A percentile compares a stretch with the other conserved stretches of the same genome.
Evolutionary conservation across 2,113 vertebrate species (phyloP).

Genomic region (Panthera tigris): DNA sequence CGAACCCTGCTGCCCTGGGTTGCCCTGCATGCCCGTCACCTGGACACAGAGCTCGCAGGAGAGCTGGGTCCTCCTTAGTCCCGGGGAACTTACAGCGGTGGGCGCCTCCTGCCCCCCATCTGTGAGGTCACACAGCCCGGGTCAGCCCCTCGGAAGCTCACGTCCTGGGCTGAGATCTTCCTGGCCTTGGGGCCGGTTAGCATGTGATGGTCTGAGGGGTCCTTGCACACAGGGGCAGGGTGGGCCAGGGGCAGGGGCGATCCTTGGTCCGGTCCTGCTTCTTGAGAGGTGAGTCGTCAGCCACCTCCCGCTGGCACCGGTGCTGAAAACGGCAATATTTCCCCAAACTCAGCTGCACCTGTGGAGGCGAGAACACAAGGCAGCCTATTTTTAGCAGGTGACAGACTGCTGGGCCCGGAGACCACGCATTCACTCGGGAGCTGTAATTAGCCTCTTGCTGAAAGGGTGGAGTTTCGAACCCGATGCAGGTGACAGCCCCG

Average conservation of each 20-base stretch:
- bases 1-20: background rate
- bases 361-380: background rate
- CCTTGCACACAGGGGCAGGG: background rate
- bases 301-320: background rate
- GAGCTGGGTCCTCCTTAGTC: background rate
- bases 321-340: background rate
- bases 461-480: background rate
- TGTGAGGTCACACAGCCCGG: background rate
- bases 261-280: background rate
- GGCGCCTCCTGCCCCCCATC: background rate
- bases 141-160: background rate
- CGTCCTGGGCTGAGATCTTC: no score
- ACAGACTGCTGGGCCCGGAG: background rate
- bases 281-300: background rate
- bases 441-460: no score
- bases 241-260: background rate
- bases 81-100: background rate
- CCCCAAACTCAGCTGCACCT: conserved; percentile 45
- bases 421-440: no score
- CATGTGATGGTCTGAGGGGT: no score
- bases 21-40: fast-evolving
- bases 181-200: background rate
- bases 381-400: conserved; percentile 62
- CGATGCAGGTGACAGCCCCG: no score
- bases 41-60: background rate